These are phyloP conservation scores for Eudyptes chrysolophus DNA, from an alignment of 2,113 vertebrate genomes.

Conservation along the genomic window DNA sequence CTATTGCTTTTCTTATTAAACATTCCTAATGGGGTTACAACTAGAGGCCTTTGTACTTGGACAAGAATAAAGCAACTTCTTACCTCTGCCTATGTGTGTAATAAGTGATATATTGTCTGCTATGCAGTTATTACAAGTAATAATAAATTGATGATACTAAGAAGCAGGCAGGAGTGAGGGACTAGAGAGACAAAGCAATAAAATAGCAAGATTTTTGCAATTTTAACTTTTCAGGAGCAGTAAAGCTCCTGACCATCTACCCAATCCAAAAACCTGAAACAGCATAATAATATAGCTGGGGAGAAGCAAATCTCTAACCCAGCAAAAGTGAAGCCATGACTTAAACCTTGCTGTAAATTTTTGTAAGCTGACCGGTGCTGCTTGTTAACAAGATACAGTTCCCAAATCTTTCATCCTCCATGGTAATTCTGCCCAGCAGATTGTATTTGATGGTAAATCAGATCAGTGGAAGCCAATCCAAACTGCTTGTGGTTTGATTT, in stretches of 20 bases:
- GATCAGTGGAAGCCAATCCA: not conserved
- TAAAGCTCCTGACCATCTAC: not conserved
- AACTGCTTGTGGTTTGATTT: not conserved
- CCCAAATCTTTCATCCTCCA: not conserved
- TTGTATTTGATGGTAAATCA: not conserved
- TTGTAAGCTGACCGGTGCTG: not conserved
- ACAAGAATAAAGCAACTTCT: not conserved
- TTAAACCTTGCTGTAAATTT: not conserved
- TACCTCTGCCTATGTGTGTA: not conserved
- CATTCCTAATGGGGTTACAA: not conserved
- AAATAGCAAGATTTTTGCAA: not conserved
- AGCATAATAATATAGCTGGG: not conserved
- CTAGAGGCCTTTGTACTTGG: not conserved
- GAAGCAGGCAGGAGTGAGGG: not conserved
- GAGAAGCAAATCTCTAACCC: not conserved
- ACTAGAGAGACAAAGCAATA: not conserved
- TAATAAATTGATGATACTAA: not conserved
- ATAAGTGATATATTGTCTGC: not conserved
- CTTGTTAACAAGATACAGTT: not conserved
- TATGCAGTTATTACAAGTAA: not conserved
- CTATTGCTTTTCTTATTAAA: slow-evolving; percentile 15
- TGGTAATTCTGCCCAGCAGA: not conserved
- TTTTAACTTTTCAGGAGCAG: not conserved
- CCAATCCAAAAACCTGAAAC: not conserved
- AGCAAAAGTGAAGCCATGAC: not conserved